Conservation (phyloP, 2,113 vertebrate genomes). For the Poeciliopsis occidentalis region DNA sequence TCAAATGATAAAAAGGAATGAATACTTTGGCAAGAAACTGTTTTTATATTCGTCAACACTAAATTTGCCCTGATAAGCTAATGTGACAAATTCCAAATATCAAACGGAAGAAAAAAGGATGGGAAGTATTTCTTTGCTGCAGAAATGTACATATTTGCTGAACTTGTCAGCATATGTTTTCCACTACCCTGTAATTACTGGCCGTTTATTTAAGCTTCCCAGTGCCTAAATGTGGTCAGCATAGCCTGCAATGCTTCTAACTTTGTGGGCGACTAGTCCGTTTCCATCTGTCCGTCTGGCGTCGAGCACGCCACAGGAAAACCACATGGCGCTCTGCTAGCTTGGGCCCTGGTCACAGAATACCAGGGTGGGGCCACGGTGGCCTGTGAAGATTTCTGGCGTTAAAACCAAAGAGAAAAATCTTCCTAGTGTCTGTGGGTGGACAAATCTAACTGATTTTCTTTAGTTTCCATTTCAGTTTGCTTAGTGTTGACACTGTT, state of each 20-base stretch:
- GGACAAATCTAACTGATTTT: constrained; percentile 12
- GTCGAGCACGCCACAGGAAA: constrained; percentile 68
- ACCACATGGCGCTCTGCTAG: constrained; percentile 60
- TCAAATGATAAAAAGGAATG: background rate
- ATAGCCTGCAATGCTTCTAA: constrained; percentile 58
- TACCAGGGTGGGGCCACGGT: constrained; percentile 67
- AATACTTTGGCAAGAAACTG: background rate
- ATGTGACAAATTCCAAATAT: constrained; percentile 24
- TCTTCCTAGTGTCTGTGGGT: constrained; percentile 20
- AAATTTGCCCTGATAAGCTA: background rate
- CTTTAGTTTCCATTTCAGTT: background rate
- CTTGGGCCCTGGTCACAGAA: constrained; percentile 63
- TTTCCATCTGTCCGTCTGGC: constrained; percentile 77
- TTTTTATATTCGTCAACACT: background rate
- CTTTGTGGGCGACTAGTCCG: constrained; percentile 63
- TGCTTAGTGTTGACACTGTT: no score
- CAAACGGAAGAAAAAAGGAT: background rate
- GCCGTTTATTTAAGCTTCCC: constrained; percentile 70
- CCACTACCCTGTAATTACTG: constrained; percentile 67
- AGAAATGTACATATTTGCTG: constrained; percentile 59
- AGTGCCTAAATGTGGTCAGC: constrained; percentile 58
- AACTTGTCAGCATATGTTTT: constrained; percentile 53
- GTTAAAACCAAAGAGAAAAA: constrained; percentile 15
- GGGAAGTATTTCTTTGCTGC: constrained; percentile 12
- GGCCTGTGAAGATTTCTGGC: constrained; percentile 36